Evolutionary conservation across 2,888 invertebrate species (phyloP), one percentile per base, ranked within the genome.

Genomic region (Globia sparganii): DNA sequence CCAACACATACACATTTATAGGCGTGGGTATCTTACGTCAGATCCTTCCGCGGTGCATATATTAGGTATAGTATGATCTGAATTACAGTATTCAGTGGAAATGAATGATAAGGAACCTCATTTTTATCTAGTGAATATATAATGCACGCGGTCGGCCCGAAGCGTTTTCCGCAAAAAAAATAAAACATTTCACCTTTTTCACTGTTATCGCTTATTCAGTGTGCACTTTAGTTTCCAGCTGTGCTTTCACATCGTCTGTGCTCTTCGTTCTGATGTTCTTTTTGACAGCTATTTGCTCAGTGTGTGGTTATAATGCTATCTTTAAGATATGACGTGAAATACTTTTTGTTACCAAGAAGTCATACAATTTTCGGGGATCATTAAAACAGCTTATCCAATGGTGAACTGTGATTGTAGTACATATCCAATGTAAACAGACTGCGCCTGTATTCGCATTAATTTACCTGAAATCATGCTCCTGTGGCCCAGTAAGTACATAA

Each of bases 101-200:
- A 69, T 67, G 43, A 43, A 64, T 61, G 69, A 64, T 75, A 64
- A 72, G 56, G 66, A 78, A 72, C 78, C 65, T 34, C 66, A 40
- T 85, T 85, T 78, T 85, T 80, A 78, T 75, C 61, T 34, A 40
- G 67, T 77, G 72, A 82, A 83, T 80, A 67, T 75, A 83, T 75
- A 74, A 85, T 67, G 61, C 76, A 71, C 34, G 56, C 75, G 59
- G 75, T 61, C 40, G 56, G 53, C 25, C 58, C 49, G 53, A 37
- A 21, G 49, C 72, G 31, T 70, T 84, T 72, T 67, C 74, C 65
- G 34, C 72, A 78, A 79, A 83, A 83, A 81, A 81, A 72, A 53
- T 11, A 66, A 81, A 49, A 56, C 53, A 66, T 70, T 77, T 69
- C 69, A 61, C 83, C 37, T 28, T 86, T 72, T 70, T 67, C 70